Evolutionary conservation across 2,888 invertebrate genomes (phyloP).

Genomic region (Unio pictorum): DNA sequence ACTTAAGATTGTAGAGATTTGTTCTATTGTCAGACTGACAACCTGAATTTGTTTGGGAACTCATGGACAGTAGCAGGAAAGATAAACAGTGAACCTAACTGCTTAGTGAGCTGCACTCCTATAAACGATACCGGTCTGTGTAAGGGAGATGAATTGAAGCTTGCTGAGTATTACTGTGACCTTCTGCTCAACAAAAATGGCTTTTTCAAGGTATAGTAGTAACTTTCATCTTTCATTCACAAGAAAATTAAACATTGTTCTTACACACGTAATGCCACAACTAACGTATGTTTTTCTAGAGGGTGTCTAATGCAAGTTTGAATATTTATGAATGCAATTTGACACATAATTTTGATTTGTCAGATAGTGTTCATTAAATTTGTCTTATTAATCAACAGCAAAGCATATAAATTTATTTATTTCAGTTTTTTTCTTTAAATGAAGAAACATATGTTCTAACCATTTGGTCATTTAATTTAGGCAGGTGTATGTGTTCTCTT

Average conservation of each 20-base stretch:
- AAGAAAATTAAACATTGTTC: background rate
- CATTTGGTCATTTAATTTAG: too few species aligned
- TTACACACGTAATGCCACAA: too few species aligned
- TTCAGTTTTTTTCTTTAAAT: too few species aligned
- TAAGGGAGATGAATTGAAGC: constrained; percentile 9
- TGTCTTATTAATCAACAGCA: too few species aligned
- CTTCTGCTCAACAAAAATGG: constrained; percentile 27
- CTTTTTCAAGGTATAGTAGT: constrained; percentile 37
- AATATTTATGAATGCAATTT: too few species aligned
- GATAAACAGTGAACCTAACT: constrained; percentile 24
- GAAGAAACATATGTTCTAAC: too few species aligned
- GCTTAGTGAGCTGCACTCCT: constrained; percentile 45
- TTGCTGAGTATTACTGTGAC: constrained; percentile 37
- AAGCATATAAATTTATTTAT: too few species aligned
- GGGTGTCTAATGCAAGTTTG: too few species aligned
- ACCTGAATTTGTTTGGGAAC: constrained; percentile 49
- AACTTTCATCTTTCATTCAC: background rate
- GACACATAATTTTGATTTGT: too few species aligned
- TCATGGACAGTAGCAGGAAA: constrained; percentile 47
- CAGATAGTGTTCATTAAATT: too few species aligned
- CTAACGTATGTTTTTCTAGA: too few species aligned
- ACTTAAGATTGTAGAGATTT: background rate
- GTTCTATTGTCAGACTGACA: constrained; percentile 39
- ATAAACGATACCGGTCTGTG: constrained; percentile 21
- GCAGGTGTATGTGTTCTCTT: too few species aligned